A percentile compares a stretch with the other conserved stretches of the same genome.
phyloP scores from a whole-genome alignment of 2,113 vertebrate genomes.

The Caranx ignobilis region DNA sequence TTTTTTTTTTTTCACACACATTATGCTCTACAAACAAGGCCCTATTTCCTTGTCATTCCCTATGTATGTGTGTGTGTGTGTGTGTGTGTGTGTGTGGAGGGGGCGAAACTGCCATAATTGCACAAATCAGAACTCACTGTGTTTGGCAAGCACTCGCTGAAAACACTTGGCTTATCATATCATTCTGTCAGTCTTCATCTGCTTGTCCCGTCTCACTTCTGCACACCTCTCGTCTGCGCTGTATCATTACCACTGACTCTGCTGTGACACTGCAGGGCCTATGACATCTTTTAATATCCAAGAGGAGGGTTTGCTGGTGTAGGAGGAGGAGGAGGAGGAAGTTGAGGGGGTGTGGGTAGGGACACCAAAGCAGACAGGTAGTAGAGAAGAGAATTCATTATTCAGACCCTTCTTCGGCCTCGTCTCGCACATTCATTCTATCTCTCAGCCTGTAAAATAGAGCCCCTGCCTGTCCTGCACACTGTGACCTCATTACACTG shows the following conservation, averaged over 20 bases:
- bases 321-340: too few relatives aligned
- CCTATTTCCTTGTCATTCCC: conserved; percentile 35
- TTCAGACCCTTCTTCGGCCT: conserved; percentile 63
- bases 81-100: neutral
- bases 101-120: conserved; percentile 48
- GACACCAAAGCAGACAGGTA: conserved; percentile 78
- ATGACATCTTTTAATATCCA: conserved; percentile 91
- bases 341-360: conserved; percentile 44
- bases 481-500: conserved; percentile 76
- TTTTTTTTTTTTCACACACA: conserved; percentile 2
- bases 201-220: conserved; percentile 25
- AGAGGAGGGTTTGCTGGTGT: conserved; percentile 77
- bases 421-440: conserved; percentile 67
- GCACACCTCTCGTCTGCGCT: conserved; percentile 33
- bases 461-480: conserved; percentile 62
- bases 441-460: conserved; percentile 71
- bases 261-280: conserved; percentile 82
- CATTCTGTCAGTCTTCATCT: conserved; percentile 52
- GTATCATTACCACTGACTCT: conserved; percentile 89
- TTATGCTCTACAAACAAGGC: conserved; percentile 34
- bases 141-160: conserved; percentile 38
- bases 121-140: conserved; percentile 50
- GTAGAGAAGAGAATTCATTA: conserved; percentile 79
- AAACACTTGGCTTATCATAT: conserved; percentile 48
- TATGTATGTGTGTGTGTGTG: conserved; percentile 7